Evolutionary conservation across 2,113 vertebrate genomes (phyloP), one percentile per base, ranked within the genome.

Genomic region (Larimichthys polyactis): DNA sequence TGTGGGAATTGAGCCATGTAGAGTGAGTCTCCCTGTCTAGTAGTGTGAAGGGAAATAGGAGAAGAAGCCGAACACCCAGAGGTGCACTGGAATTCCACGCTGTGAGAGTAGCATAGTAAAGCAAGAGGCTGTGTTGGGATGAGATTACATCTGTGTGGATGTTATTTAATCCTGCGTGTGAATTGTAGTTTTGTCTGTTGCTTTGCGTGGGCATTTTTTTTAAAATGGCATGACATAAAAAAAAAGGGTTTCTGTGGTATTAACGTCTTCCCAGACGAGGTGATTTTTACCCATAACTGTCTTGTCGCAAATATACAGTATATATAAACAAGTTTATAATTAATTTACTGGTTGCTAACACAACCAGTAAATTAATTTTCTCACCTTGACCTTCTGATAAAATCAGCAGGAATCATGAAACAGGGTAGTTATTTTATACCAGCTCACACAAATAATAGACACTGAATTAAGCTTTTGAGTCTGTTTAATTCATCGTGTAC

Each of bases 81-180:
- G 81, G 84, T 77, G 87, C 55, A 20, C 84, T 87, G 79, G 75
- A 90, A 89, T 92, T 89, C 78, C 82, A 90, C 67, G 63, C 64
- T 27, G 5, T 72, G 63, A 15, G 32, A 74, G 65, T 2, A 8
- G 48, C 16, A 78, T 14, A 68, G 55, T 75, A 43, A 82, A 88
- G 74, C 20, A 55, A 73, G 62, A 75, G 19, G 48, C 43, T 55
- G 70, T 7, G 6, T 24, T 64, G 8, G 75, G 67, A 74, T 75
- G 62, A 71, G 27, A 77, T 87, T 64, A 75, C 40, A 73, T 79
- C 51, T 81, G 68, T 22, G 48, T 32, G 57, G 60, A 72, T 74
- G 69, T 72, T 65, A 72, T 78, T 74, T 72, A 32, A 70, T 81
- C 24, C 44, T 71, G 11, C 20, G 27, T 52, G 7, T 58, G 49